Percentiles rank a stretch among this genome's conserved stretches.
These are phyloP conservation scores for Chloropsis hardwickii DNA, from an alignment of 2,113 vertebrate genomes.

Conservation along the genomic window DNA sequence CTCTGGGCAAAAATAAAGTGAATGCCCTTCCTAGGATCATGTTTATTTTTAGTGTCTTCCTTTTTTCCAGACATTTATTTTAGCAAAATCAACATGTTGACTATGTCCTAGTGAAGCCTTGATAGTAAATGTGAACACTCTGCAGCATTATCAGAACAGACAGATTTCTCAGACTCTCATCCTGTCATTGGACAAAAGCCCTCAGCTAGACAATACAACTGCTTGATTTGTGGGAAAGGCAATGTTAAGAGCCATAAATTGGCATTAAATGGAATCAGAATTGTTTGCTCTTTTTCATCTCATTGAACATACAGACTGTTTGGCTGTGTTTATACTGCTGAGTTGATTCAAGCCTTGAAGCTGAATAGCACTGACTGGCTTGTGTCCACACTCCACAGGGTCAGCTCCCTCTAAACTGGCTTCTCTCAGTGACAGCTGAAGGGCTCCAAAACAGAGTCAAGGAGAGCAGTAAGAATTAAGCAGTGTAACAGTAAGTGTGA, in stretches of 20 bases:
- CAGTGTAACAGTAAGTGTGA: not conserved
- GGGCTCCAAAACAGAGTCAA: not conserved
- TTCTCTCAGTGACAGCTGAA: not conserved
- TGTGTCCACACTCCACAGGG: not conserved
- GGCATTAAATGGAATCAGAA: constrained; percentile 10
- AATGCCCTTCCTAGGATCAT: not conserved
- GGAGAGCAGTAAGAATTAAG: not conserved
- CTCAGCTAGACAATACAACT: not conserved
- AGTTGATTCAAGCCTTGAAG: constrained; percentile 36
- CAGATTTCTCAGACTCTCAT: not conserved
- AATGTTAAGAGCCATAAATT: not conserved
- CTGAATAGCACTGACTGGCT: constrained; percentile 22
- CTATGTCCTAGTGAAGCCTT: not conserved
- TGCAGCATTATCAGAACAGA: not conserved
- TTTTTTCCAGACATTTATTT: constrained; percentile 23
- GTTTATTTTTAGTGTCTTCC: constrained; percentile 34
- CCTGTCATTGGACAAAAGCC: not conserved
- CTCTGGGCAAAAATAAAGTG: constrained; percentile 8
- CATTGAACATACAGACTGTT: constrained; percentile 10
- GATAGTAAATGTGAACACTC: not conserved
- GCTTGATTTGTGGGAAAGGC: constrained; percentile 13
- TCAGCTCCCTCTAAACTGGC: not conserved
- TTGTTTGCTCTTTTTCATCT: constrained; percentile 45
- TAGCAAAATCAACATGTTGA: constrained; percentile 14
- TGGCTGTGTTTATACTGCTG: constrained; percentile 35